Base-by-base conservation (phyloP, 2,797 vertebrate genomes). In the Babyrousa celebensis region DNA sequence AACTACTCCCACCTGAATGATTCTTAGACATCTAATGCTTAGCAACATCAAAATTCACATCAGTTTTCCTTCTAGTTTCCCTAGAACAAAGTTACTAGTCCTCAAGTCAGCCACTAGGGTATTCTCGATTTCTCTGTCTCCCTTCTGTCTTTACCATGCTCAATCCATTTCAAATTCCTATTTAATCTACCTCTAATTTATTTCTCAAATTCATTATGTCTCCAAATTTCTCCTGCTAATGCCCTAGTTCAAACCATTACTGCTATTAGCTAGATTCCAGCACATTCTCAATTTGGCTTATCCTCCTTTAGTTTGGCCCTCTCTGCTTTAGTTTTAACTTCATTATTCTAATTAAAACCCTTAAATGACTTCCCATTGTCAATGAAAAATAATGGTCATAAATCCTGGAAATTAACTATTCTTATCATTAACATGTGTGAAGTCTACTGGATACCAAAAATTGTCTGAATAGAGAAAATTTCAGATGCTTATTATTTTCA, bases 121-220 rank as follows among this genome's bases (percentile, higher is more conserved):
- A 95, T 62, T 62, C 32, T 60, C 92, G 15, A 52, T 62, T 88
- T 52, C 16, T 82, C 40, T 58, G 40, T 8, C n/a, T 92, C 48
- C 20, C 43, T 63, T 58, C 12, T 84, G 32, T 27, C 62, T 58
- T 72, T 83, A 56, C 21, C 12, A 7, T 54, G 20, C 56, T 54
- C 12, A 91, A 27, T 82, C 10, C 89, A 32, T 29, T 95, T 95
- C 54, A 86, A 86, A 90, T 83, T 48, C 29, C 23, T 23, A 2
- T 20, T 86, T 52, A 92, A 52, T 83, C 56, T 9, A 74, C 25
- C 4, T 78, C 54, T 77, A 78, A 67, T 23, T 77, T 93, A 78
- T 56, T 87, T 78, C 17, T 74, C 23, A 95, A 40, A 63, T 62
- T 8, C 36, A 58, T 15, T 63, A n/a, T 62, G 18, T 4, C 9